Evolutionary conservation across 2,797 vertebrate species (phyloP).

Genomic region (Sebastes steindachneri): DNA sequence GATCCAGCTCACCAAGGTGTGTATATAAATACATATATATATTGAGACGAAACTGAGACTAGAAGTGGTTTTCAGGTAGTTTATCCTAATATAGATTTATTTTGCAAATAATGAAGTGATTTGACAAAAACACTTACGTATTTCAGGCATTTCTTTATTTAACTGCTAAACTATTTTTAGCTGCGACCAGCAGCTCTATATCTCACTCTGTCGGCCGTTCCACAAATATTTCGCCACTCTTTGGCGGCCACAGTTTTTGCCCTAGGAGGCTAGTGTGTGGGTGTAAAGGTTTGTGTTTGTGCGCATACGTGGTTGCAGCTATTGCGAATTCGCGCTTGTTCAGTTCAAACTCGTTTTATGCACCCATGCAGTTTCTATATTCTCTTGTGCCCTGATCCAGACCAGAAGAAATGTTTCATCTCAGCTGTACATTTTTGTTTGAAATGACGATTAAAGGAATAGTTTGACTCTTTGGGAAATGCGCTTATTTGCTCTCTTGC

Average conservation of each 20-base stretch:
- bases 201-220: no score
- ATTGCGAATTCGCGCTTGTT: not conserved
- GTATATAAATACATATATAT: not conserved
- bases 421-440: not conserved
- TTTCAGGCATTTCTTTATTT: not conserved
- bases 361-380: not conserved
- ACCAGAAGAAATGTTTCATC: not conserved
- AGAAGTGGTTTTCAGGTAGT: not conserved
- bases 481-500: not conserved
- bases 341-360: not conserved
- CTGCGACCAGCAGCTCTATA: no score
- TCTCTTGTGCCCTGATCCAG: not conserved
- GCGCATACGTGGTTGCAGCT: no score
- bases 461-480: not conserved
- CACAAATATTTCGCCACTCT: no score
- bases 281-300: no score
- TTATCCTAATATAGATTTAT: not conserved
- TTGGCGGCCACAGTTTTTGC: no score
- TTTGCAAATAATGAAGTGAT: not conserved
- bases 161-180: not conserved
- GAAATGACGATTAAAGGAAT: not conserved
- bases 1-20: constrained; percentile 92
- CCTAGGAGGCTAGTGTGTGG: no score
- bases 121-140: not conserved
- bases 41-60: not conserved